These are phyloP conservation scores for Megaceryle maxima DNA, from an alignment of 2,113 vertebrate species.

Conservation along the genomic window DNA sequence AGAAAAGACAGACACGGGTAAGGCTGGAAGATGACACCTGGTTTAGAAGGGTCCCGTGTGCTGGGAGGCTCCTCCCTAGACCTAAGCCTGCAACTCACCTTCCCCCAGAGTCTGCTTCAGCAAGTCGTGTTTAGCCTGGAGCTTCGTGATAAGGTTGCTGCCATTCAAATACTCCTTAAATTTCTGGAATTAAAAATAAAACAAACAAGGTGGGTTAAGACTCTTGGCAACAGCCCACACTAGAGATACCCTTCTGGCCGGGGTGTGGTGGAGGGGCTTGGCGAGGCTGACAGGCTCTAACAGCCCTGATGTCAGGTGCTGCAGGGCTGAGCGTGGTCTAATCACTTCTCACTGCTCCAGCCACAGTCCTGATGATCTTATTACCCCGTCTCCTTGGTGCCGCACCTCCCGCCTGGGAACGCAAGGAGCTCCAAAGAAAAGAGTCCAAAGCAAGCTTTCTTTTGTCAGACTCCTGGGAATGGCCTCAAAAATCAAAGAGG, in stretches of 20 bases:
- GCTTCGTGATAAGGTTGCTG: constrained; percentile 96
- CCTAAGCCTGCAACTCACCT: constrained; percentile 76
- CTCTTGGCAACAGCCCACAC: background rate
- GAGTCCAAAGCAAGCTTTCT: background rate
- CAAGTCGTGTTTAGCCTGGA: constrained; percentile 97
- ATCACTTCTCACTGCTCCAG: background rate
- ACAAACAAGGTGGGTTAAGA: background rate
- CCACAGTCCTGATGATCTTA: background rate
- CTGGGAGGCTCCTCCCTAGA: background rate
- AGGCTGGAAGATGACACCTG: background rate
- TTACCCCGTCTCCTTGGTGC: background rate
- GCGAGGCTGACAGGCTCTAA: background rate
- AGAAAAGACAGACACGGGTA: background rate
- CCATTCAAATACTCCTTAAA: constrained; percentile 98
- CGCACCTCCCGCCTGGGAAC: background rate
- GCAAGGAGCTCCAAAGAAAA: background rate
- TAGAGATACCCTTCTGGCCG: accelerated
- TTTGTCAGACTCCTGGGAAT: constrained; percentile 26
- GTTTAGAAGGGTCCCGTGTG: background rate
- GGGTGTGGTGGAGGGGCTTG: background rate
- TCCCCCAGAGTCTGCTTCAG: constrained; percentile 97
- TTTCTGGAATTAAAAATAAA: constrained; percentile 81
- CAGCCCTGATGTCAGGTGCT: background rate
- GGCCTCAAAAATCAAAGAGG: background rate
- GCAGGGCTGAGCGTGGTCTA: background rate